These are phyloP conservation scores for Cataglyphis altisquamis DNA, from an alignment of 2,888 invertebrate genomes.

Conservation along the genomic window DNA sequence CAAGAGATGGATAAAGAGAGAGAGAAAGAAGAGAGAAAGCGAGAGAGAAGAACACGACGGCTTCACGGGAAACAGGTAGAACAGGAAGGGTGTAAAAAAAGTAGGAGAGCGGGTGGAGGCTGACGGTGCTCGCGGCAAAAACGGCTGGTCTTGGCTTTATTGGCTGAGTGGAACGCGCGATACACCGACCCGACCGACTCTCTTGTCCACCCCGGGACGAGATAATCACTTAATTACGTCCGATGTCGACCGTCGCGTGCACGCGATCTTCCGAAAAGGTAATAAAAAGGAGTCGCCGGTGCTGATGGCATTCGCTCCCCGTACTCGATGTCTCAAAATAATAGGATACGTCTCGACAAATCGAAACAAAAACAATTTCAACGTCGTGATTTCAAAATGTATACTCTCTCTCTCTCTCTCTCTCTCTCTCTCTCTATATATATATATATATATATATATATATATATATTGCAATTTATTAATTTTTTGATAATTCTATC, in stretches of 20 bases:
- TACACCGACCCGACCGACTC: constrained; percentile 45
- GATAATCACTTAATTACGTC: constrained; percentile 82
- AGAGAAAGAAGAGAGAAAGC: not conserved
- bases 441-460: no score
- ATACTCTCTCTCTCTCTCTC: no score
- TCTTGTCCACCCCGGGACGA: constrained; percentile 75
- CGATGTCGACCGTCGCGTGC: constrained; percentile 71
- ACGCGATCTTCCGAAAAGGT: constrained; percentile 73
- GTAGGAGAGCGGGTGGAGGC: not conserved
- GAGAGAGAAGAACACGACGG: not conserved
- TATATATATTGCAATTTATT: not conserved
- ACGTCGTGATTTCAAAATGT: not conserved
- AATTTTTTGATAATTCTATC: not conserved
- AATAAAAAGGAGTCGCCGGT: constrained; percentile 67
- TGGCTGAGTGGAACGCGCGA: constrained; percentile 52
- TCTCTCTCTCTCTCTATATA: not conserved
- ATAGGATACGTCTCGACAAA: not conserved
- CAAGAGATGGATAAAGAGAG: not conserved
- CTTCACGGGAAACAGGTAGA: constrained; percentile 32
- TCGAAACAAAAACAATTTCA: not conserved
- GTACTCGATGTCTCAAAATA: constrained; percentile 34
- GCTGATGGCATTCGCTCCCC: constrained; percentile 30
- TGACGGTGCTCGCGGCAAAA: constrained; percentile 48
- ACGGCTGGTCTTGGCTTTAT: constrained; percentile 47
- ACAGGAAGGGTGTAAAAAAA: constrained; percentile 44